Conservation (phyloP, 23 tunicate species). For the Clavelina lepadiformis region DNA sequence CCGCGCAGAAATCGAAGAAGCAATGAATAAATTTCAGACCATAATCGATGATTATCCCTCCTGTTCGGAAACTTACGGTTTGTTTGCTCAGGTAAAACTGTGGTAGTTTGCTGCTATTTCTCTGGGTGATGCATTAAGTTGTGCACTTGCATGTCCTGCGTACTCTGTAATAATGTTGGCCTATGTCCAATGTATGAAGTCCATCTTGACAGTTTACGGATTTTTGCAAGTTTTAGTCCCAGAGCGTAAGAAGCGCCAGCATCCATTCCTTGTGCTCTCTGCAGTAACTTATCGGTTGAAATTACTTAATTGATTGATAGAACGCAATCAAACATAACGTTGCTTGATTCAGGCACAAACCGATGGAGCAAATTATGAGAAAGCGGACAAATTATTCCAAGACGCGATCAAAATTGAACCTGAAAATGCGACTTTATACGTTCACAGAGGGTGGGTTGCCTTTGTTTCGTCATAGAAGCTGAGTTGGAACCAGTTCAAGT, state of each 20-base stretch:
- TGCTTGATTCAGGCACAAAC: slow-evolving; percentile 56
- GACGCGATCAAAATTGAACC: slow-evolving; percentile 71
- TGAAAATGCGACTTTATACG: slow-evolving; percentile 66
- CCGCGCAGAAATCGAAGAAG: slow-evolving; percentile 27
- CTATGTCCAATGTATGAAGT: too few species aligned
- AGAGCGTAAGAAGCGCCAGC: too few species aligned
- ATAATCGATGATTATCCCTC: slow-evolving; percentile 63
- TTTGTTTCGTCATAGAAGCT: background rate
- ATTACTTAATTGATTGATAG: background rate
- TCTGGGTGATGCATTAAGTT: too few species aligned
- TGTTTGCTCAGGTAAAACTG: slow-evolving; percentile 66
- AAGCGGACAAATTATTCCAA: slow-evolving; percentile 70
- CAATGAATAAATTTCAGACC: slow-evolving; percentile 46
- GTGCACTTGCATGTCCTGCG: too few species aligned
- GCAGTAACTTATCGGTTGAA: too few species aligned
- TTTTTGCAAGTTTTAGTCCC: too few species aligned
- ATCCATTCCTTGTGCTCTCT: too few species aligned
- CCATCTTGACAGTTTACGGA: too few species aligned
- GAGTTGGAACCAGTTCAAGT: background rate
- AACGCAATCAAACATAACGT: background rate
- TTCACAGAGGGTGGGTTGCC: slow-evolving; percentile 79
- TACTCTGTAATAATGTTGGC: too few species aligned
- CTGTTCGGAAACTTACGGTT: slow-evolving; percentile 76
- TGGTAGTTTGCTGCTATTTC: too few species aligned
- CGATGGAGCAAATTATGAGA: slow-evolving; percentile 59